Base-by-base conservation (phyloP, 1,140 invertebrate genomes). In the Steinernema feltiae region DNA sequence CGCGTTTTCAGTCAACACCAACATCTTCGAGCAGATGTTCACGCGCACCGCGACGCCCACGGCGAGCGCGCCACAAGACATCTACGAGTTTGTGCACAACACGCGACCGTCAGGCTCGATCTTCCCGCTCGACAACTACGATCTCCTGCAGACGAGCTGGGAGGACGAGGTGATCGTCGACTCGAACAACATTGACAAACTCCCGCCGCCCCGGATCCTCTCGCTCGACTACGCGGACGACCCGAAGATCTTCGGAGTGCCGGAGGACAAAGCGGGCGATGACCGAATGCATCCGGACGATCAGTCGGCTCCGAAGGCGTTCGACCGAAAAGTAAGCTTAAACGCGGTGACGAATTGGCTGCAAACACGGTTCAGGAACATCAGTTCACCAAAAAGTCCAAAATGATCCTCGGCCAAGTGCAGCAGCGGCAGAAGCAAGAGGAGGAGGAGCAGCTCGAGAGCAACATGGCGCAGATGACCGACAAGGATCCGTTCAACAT, bases 111-210 rank as follows among this genome's bases (percentile, higher is more conserved):
- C 29, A n/a, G 79, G 80, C 27, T 86, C 85, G 2, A 81, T 85
- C 1, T 85, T 85, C 73, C 84, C 84, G 1, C 32, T 82, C 0
- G 84, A 82, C n/a, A 86, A 83, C 63, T 76, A 82, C 35, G 84
- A 85, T 30, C 53, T 86, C 24, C 75, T 78, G 24, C 75, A 77
- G 70, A 73, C 72, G 18, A 92, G 93, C 83, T 99, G 96, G 97
- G 96, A 98, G 87, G 94, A 97, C 87, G 94, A 98, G 83, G 93
- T 99, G 24, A 94, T 99, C 63, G 98, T 95, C 94, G 95, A 98
- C 89, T 93, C 94, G 0, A 94, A 95, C 82, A 94, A 97, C 84
- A 93, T 94, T 75, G 72, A 78, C 0, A 73, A 74, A 29, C 79
- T 85, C 48, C 81, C 77, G 21, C 93, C 94, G 86, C 97, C 97